A percentile compares a stretch with the other conserved stretches of the same genome.
phyloP scores from a whole-genome alignment of 2,113 vertebrate genomes.

The Paramisgurnus dabryanus region DNA sequence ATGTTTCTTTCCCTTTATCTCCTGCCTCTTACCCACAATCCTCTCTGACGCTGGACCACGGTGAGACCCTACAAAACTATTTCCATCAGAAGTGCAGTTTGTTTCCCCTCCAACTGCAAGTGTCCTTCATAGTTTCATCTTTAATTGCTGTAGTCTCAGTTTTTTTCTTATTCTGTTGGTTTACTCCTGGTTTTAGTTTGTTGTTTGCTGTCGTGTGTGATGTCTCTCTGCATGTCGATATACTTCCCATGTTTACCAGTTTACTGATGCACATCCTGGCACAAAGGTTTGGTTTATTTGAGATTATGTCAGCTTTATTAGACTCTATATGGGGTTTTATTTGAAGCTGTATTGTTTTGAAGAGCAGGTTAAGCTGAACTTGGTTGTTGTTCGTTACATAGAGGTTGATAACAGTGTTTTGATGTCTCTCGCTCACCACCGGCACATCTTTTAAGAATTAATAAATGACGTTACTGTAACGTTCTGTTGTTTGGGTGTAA shows the following conservation, averaged over 20 bases:
- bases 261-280: constrained; percentile 53
- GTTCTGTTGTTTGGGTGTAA: no score
- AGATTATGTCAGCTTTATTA: background rate
- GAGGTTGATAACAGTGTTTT: background rate
- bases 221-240: constrained; percentile 48
- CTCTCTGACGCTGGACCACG: constrained; percentile 66
- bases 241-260: constrained; percentile 43
- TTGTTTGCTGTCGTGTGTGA: constrained; percentile 38
- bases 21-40: constrained; percentile 65
- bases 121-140: constrained; percentile 26
- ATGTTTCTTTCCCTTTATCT: constrained; percentile 58
- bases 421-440: background rate
- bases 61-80: constrained; percentile 63
- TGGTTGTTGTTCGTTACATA: background rate
- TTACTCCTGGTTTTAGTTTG: constrained; percentile 24
- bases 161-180: background rate
- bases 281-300: constrained; percentile 21
- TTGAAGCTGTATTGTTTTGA: background rate
- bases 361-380: background rate
- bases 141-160: constrained; percentile 21
- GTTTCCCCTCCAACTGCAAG: background rate
- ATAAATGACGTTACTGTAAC: no score
- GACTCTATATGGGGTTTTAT: background rate
- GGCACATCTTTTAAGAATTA: no score
- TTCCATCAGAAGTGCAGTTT: constrained; percentile 8